Percentiles rank a stretch among this genome's conserved stretches.
Conservation (phyloP, 2,797 vertebrate species). For the Eleutherodactylus coqui region DNA sequence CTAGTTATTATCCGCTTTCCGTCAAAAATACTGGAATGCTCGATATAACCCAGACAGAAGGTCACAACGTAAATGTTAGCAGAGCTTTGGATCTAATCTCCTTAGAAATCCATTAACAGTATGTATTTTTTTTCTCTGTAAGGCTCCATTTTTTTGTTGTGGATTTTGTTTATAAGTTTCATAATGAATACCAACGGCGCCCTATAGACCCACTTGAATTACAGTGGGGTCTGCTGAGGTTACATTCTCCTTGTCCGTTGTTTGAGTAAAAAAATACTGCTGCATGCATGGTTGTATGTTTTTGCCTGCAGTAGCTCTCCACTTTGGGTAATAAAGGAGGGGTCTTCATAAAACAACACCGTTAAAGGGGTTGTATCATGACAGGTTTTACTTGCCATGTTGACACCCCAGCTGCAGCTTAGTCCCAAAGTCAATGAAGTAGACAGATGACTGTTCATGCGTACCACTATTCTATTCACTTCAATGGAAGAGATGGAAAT, state of each 20-base stretch:
- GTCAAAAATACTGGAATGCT: not conserved
- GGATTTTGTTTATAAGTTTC: not conserved
- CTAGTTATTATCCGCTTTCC: not conserved
- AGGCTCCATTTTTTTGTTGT: not conserved
- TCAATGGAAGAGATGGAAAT: too few species aligned
- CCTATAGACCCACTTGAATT: not conserved
- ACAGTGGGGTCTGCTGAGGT: too few species aligned
- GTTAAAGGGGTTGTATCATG: too few species aligned
- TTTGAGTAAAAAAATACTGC: not conserved
- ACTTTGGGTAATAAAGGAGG: too few species aligned
- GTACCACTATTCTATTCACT: too few species aligned
- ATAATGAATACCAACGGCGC: not conserved
- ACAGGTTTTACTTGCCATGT: too few species aligned
- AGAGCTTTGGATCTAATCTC: not conserved
- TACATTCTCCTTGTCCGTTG: not conserved
- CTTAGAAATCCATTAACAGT: not conserved
- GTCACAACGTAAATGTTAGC: not conserved
- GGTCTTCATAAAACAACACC: too few species aligned
- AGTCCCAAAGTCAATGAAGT: too few species aligned
- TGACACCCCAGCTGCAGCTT: too few species aligned
- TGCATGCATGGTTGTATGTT: too few species aligned
- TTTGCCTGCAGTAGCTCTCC: too few species aligned
- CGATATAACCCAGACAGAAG: not conserved
- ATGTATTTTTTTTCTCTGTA: not conserved
- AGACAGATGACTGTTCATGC: too few species aligned